A percentile compares a stretch with the other conserved stretches of the same genome.
phyloP scores from a whole-genome alignment of 2,113 vertebrate genomes.

The Atractosteus spatula region DNA sequence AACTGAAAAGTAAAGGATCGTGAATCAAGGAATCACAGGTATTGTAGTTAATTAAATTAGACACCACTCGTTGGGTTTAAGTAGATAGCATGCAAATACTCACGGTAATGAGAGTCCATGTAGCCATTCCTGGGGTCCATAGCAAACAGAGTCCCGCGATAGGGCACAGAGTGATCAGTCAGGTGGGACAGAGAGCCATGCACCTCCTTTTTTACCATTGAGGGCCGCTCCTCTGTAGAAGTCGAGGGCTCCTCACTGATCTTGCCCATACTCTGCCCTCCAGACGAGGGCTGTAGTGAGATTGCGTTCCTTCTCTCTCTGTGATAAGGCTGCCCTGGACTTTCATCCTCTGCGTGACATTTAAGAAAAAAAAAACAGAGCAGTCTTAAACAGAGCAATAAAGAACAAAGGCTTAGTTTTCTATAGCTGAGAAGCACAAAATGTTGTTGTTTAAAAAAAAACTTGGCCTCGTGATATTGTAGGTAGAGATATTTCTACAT shows the following conservation, averaged over 20 bases:
- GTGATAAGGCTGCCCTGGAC: slow-evolving; percentile 83
- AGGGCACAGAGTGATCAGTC: slow-evolving; percentile 83
- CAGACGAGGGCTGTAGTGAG: slow-evolving; percentile 74
- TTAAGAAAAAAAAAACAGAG: no score
- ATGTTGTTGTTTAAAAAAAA: no score
- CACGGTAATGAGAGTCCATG: slow-evolving; percentile 91
- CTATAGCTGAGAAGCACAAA: no score
- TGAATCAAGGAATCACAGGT: no score
- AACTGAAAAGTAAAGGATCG: no score
- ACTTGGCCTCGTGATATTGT: no score
- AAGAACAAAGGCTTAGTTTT: no score
- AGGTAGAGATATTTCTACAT: no score
- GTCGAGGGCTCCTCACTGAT: slow-evolving; percentile 91
- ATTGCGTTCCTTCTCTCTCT: slow-evolving; percentile 92
- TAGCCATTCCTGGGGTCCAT: slow-evolving; percentile 95
- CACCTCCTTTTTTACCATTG: slow-evolving; percentile 94
- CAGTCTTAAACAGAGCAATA: no score
- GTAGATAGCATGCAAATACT: slow-evolving; percentile 55
- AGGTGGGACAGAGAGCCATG: slow-evolving; percentile 87
- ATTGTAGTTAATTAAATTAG: no score
- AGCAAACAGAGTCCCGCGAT: slow-evolving; percentile 85
- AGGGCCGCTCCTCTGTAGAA: slow-evolving; percentile 88
- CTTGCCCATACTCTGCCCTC: slow-evolving; percentile 71
- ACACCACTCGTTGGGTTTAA: neutral
- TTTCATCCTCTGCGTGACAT: slow-evolving; percentile 83